phyloP scores from a whole-genome alignment of 2,797 vertebrate genomes.

The Phyllotis vaccarum region DNA sequence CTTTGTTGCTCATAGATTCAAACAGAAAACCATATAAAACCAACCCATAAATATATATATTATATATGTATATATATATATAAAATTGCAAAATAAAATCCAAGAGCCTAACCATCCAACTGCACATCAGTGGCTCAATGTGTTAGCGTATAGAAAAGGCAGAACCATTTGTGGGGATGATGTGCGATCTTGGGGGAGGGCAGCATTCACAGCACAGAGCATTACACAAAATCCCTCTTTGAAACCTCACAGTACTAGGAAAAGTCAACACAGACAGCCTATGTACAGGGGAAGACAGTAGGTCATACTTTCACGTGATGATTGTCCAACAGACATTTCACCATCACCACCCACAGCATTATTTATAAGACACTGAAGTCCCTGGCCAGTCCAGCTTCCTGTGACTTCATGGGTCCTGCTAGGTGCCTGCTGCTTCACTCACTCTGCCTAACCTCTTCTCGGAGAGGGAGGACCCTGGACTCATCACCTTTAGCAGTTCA shows the following conservation, averaged over 20 bases:
- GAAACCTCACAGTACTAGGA: constrained; percentile 73
- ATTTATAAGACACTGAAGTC: constrained; percentile 53
- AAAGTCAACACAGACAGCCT: constrained; percentile 81
- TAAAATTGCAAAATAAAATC: constrained; percentile 84
- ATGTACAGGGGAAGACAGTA: constrained; percentile 85
- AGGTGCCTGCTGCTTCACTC: background rate
- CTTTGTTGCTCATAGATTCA: constrained; percentile 82
- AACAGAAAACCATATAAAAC: constrained; percentile 84
- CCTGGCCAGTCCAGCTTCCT: constrained; percentile 12
- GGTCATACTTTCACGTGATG: constrained; percentile 76
- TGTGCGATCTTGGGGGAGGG: constrained; percentile 34
- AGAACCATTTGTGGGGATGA: constrained; percentile 48
- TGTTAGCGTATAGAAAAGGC: constrained; percentile 76
- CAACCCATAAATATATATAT: constrained; percentile 82
- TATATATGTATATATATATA: constrained; percentile 69
- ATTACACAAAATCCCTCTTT: constrained; percentile 80
- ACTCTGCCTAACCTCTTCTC: background rate
- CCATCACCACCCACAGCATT: constrained; percentile 68
- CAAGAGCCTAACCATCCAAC: constrained; percentile 70
- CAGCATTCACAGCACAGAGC: constrained; percentile 69
- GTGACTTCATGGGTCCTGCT: background rate
- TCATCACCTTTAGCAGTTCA: background rate
- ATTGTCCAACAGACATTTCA: constrained; percentile 85
- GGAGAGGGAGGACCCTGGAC: background rate
- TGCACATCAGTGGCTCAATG: constrained; percentile 70